phyloP scores from a whole-genome alignment of 1,140 invertebrate species.

The Lasioglossum albipes region DNA sequence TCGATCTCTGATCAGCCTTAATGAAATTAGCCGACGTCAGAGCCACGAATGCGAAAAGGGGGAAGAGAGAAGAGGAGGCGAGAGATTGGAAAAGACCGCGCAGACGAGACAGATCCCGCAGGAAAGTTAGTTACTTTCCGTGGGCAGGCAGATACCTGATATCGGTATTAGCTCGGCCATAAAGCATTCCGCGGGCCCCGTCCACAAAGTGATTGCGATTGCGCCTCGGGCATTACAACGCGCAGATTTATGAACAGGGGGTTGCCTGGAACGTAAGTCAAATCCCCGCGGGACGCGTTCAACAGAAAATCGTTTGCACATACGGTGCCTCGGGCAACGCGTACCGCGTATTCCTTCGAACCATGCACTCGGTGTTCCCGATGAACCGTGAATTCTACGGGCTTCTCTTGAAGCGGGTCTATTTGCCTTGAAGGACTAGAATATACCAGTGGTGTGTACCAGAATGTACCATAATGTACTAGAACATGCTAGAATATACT shows the following conservation, averaged over 20 bases:
- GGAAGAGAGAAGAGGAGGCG: neutral
- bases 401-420: too few species aligned
- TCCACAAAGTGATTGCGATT: slow-evolving; percentile 55
- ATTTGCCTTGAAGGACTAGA: too few species aligned
- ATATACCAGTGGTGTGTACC: too few species aligned
- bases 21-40: slow-evolving; percentile 3
- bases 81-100: slow-evolving; percentile 9
- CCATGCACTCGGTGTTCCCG: slow-evolving; percentile 14
- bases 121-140: slow-evolving; percentile 24
- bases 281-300: slow-evolving; percentile 42
- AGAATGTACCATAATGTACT: too few species aligned
- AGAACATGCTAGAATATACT: too few species aligned
- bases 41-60: too few species aligned
- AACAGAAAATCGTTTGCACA: slow-evolving; percentile 49
- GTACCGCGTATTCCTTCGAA: neutral
- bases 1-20: slow-evolving; percentile 20
- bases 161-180: slow-evolving; percentile 46
- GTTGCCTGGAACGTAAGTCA: slow-evolving; percentile 49
- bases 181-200: slow-evolving; percentile 41
- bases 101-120: slow-evolving; percentile 13
- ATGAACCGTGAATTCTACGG: neutral
- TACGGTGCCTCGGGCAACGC: slow-evolving; percentile 24
- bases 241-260: slow-evolving; percentile 53
- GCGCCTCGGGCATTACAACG: slow-evolving; percentile 35
- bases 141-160: slow-evolving; percentile 43